Base-by-base conservation (phyloP, 2,113 vertebrate genomes). In the Crypturellus undulatus region DNA sequence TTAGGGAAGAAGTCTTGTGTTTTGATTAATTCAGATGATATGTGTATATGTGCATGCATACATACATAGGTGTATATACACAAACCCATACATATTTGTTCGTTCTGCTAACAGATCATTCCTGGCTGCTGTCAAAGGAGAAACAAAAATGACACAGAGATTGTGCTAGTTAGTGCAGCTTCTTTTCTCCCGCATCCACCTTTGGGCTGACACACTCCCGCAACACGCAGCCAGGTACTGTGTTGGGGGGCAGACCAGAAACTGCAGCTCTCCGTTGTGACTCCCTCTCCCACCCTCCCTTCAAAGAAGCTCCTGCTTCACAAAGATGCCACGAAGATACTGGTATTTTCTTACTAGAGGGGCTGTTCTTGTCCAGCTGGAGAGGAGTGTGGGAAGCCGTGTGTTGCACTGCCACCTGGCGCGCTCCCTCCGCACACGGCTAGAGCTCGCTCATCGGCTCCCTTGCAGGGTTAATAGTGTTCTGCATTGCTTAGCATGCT, bases 371-470 rank as follows among this genome's bases (percentile, higher is more conserved):
- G 58, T 47, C 54, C 69, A 34, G 36, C 63, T 49, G 7, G 59
- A 59, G 84, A 43, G 70, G 51, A 59, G 40, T 88, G 68, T 77
- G 67, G 56, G 40, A 65, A 93, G 42, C 65, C 92, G 0, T 65
- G 43, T 81, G 94, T 79, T 93, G 92, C 88, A 95, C 94, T 94
- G 95, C 95, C 95, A 97, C 75, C 96, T 97, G 96, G 93, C 95
- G 96, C 92, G 88, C 70, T 62, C 70, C 2, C 0, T 16, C 2
- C 3, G 47, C 56, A 19, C 62, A 59, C 6, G 34, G 54, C 68
- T 43, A 79, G 78, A 75, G 49, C 34, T 72, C 12, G 0, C 62
- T 59, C 58, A 42, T 40, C 77, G 28, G 24, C 2, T 0, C 79
- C 63, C 71, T 18, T 25, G 62, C 34, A 87, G 36, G 7, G 1